Base-by-base conservation (phyloP, 2,113 vertebrate species). In the Heterocephalus glaber region DNA sequence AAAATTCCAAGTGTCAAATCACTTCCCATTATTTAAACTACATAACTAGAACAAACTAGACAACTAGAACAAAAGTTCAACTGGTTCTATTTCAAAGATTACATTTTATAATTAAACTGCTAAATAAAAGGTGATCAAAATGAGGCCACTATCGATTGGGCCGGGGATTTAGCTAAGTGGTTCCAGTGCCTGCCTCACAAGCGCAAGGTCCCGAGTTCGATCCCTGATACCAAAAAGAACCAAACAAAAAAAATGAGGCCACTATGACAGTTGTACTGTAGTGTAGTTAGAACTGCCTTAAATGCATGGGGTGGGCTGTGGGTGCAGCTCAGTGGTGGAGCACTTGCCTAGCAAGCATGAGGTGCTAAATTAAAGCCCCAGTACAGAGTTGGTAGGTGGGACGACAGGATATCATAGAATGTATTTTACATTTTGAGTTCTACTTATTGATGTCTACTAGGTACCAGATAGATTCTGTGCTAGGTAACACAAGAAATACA, bases 21-120 rank as follows among this genome's bases (percentile, higher is more conserved):
- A 86, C 35, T 89, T 95, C 19, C 66, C 41, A 89, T 72, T 90
- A 92, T 49, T 93, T 93, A 95, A 86, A 28, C 24, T 89, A 92
- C 28, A 92, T 89, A 72, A 49, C 11, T 81, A 70, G n/a, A n/a
- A n/a, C n/a, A n/a, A n/a, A n/a, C n/a, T n/a, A 87, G 79, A 14
- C 70, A 85, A 96, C 41, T 56, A 92, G 8, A 89, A 88, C 52
- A 86, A 97, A 10, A 79, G 90, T 70, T 92, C n/a, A 52, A 33
- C 38, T 66, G 90, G 41, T 63, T 77, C 54, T 90, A 61, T 30
- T 74, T 86, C 44, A 92, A 91, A 96, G 77, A 81, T 81, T 58
- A 80, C 44, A 58, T 93, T 26, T 82, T 77, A 82, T 85, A 82
- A 86, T 44, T 90, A 94, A 92, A 77, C 17, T 38, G n/a, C 35